phyloP scores from a whole-genome alignment of 1,140 invertebrate species.

The Rhizoglyphus robini region DNA sequence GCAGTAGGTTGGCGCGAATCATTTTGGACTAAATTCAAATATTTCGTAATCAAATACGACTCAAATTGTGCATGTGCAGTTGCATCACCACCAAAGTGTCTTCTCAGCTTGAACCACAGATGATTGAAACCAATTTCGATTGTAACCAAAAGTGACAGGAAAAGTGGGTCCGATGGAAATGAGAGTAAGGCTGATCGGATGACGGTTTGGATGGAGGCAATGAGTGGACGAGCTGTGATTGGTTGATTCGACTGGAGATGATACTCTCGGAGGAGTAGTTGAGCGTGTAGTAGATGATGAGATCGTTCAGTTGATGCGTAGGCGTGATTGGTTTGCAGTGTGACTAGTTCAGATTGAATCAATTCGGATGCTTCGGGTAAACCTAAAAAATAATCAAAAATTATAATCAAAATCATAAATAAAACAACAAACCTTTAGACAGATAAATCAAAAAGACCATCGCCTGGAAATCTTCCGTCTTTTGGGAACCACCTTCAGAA shows the following conservation, averaged over 20 bases:
- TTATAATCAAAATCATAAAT: background rate
- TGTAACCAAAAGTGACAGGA: background rate
- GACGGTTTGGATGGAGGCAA: no score
- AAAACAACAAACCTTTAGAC: background rate
- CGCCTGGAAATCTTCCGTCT: background rate
- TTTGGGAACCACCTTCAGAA: no score
- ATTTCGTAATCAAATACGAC: background rate
- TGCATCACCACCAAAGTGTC: background rate
- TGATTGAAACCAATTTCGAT: background rate
- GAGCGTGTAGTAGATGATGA: background rate
- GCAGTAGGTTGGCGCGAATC: no score
- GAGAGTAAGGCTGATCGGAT: no score
- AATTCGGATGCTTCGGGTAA: background rate
- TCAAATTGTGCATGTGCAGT: background rate
- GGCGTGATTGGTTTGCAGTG: background rate
- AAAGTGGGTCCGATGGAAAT: background rate
- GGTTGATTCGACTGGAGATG: background rate
- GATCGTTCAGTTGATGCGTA: background rate
- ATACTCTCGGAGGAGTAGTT: background rate
- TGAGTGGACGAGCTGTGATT: no score
- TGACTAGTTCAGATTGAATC: background rate
- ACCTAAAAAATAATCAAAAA: conserved; percentile 6
- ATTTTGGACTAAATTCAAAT: background rate
- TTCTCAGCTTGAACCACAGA: background rate
- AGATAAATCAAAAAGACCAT: conserved; percentile 1